A percentile compares a stretch with the other conserved stretches of the same genome.
phyloP scores from a whole-genome alignment of 2,113 vertebrate species.

The Heterochromis multidens region DNA sequence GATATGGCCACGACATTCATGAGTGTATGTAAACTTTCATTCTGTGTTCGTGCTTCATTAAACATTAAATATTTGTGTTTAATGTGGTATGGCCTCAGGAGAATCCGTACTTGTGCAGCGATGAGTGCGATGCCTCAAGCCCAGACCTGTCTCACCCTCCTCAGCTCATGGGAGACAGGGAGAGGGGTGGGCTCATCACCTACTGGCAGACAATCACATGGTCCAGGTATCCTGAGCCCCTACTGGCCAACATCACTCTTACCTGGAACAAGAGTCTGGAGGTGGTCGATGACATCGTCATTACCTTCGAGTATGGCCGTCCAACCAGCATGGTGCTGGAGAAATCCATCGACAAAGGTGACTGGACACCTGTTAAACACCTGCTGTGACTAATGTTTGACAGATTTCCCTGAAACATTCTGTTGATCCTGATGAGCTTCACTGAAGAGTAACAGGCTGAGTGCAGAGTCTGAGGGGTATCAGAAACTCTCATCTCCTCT shows the following conservation, averaged over 20 bases:
- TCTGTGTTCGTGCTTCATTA: background rate
- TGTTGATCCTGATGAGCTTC: background rate
- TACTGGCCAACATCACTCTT: constrained; percentile 92
- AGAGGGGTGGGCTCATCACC: constrained; percentile 89
- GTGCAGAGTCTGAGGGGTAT: background rate
- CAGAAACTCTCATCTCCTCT: background rate
- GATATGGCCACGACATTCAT: background rate
- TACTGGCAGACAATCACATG: constrained; percentile 98
- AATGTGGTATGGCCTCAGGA: constrained; percentile 72
- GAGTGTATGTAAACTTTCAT: background rate
- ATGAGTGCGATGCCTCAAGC: constrained; percentile 93
- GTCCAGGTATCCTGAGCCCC: constrained; percentile 91
- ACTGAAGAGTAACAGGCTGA: background rate
- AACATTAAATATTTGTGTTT: background rate
- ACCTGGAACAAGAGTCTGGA: constrained; percentile 98
- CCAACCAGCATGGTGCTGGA: constrained; percentile 97
- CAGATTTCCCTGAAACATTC: background rate
- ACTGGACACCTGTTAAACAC: background rate
- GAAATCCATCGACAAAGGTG: constrained; percentile 92
- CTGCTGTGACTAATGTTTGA: background rate
- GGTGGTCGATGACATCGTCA: constrained; percentile 90
- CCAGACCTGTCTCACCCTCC: constrained; percentile 94
- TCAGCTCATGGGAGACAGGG: constrained; percentile 93
- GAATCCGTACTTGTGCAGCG: constrained; percentile 98
- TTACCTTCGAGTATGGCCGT: constrained; percentile 94